These are phyloP conservation scores for Bombus confusus DNA, from an alignment of 1,140 invertebrate genomes.

Conservation along the genomic window DNA sequence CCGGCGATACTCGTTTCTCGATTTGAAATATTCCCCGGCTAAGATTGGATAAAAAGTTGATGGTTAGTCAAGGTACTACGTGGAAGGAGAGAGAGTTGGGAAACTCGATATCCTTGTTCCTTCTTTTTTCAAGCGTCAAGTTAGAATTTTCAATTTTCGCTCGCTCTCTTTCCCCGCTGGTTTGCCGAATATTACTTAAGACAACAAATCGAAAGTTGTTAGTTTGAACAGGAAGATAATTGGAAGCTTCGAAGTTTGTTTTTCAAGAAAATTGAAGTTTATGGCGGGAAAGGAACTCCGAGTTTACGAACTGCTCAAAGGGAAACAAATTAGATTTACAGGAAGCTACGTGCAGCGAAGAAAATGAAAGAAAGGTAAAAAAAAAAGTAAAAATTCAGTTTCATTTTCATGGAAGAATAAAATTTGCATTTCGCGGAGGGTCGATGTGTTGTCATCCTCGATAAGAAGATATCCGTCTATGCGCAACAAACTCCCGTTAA, in stretches of 20 bases:
- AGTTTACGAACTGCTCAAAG: background rate
- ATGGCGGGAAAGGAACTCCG: background rate
- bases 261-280: background rate
- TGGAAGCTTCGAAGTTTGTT: conserved; percentile 1
- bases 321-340: background rate
- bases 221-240: conserved; percentile 5
- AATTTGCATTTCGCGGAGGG: background rate
- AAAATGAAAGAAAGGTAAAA: background rate
- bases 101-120: background rate
- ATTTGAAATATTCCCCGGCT: background rate
- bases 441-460: too few species aligned
- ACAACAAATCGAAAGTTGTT: conserved; percentile 7
- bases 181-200: conserved; percentile 10
- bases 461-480: too few species aligned
- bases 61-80: background rate
- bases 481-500: too few species aligned
- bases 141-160: background rate
- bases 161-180: background rate
- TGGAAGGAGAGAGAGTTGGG: background rate
- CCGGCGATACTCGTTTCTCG: too few species aligned
- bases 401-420: background rate
- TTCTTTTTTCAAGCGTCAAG: background rate
- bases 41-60: background rate
- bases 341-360: background rate
- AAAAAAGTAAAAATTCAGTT: background rate